phyloP scores from a whole-genome alignment of 1,140 invertebrate species.

The Rhizoglyphus robini region DNA sequence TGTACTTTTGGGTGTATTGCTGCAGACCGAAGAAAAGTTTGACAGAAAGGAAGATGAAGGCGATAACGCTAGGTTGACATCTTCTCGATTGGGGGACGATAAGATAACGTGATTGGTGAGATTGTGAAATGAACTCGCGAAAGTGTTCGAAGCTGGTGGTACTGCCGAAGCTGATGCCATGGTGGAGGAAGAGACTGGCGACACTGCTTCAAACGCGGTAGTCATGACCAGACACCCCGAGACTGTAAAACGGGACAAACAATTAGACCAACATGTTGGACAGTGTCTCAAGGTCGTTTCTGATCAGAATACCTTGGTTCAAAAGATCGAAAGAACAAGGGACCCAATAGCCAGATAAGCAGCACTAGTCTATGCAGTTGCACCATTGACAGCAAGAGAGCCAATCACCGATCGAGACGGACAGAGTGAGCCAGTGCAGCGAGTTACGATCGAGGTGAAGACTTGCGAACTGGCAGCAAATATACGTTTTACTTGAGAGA shows the following conservation, averaged over 20 bases:
- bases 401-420: too few species aligned
- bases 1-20: neutral
- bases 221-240: neutral
- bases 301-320: too few species aligned
- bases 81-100: neutral
- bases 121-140: neutral
- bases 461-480: too few species aligned
- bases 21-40: neutral
- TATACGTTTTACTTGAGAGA: too few species aligned
- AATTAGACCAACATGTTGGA: too few species aligned
- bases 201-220: neutral
- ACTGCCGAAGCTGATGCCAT: constrained; percentile 7
- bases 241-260: constrained; percentile 1
- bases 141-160: neutral
- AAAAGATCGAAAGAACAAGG: too few species aligned
- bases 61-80: neutral
- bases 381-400: too few species aligned
- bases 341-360: too few species aligned
- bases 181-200: neutral
- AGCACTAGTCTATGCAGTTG: too few species aligned
- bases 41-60: neutral
- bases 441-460: too few species aligned
- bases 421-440: too few species aligned
- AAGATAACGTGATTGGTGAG: neutral
- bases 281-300: too few species aligned